Evolutionary conservation across 1,140 invertebrate genomes (phyloP), one percentile per base, ranked within the genome.

Genomic region (Drosophila guanche): DNA sequence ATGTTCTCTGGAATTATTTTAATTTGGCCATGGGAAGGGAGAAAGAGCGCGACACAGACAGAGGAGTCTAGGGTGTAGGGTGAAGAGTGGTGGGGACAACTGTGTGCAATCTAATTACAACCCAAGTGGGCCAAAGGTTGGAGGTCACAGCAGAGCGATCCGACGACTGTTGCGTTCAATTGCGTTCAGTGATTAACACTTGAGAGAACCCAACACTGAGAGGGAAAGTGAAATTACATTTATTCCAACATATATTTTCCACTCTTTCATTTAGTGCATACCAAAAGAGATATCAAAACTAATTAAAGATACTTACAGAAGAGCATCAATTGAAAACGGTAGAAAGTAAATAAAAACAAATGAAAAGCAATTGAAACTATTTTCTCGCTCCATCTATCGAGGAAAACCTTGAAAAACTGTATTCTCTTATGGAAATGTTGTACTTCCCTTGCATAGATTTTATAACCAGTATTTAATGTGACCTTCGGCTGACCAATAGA

Each of bases 1-100:
- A 84, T 84, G 76, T 76, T 79, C 65, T 71, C 61, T 85, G 72
- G 74, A 85, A 85, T 79, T 84, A 85, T 79, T 71, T 83, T 84
- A 69, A 79, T 71, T 76, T 76, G 65, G 47, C 50, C 69, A 72
- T 61, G 43, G 48, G 46, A 53, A 27, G 4, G 12, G 27, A 5
- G 10, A 14, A 5, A 14, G 41, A 14, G 20, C 16, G 10, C 41
- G 14, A 37, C 10, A 12, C 10, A 37, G 3, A 4, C 3, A 4
- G 8, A 4, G 47, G 40, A 29, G 16, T 20, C 0, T 16, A 8
- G 14, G 7, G 7, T 20, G 5, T 3, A 20, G 47, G n/a, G n/a
- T n/a, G n/a, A n/a, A 5, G 42, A 3, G 12, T n/a, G 50, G 33
- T 12, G 25, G 42, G 12, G 20, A 20, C 46, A 54, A 56, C 43